Evolutionary conservation across 2,888 invertebrate species (phyloP).

Genomic region (Blera fallax): DNA sequence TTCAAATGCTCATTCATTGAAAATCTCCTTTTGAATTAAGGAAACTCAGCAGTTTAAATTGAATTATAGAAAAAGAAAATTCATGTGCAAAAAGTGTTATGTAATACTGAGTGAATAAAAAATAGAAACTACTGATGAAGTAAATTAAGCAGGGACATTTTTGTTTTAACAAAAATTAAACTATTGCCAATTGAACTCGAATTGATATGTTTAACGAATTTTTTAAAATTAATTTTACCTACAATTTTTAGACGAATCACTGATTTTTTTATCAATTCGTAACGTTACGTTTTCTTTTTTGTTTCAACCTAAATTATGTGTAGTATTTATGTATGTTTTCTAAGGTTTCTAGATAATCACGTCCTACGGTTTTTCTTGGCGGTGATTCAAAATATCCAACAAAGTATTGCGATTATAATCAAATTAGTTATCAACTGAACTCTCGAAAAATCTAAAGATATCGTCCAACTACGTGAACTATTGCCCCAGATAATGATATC

Average conservation of each 20-base stretch:
- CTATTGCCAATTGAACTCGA: neutral
- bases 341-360: neutral
- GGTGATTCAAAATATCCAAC: constrained; percentile 27
- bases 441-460: constrained; percentile 67
- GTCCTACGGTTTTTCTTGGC: constrained; percentile 38
- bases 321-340: neutral
- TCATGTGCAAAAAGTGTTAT: constrained; percentile 14
- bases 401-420: constrained; percentile 29
- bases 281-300: neutral
- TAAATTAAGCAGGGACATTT: neutral
- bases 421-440: constrained; percentile 47
- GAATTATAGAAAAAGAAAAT: neutral
- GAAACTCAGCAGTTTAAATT: neutral
- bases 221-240: neutral
- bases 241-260: neutral
- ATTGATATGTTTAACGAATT: neutral
- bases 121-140: neutral
- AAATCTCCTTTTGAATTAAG: neutral
- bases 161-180: neutral
- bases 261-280: neutral
- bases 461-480: constrained; percentile 68
- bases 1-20: neutral
- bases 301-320: neutral
- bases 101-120: constrained; percentile 39
- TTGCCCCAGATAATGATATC: constrained; percentile 67